Percentiles rank a stretch among this genome's conserved stretches.
These are phyloP conservation scores for Nematopogon swammerdamellus DNA, from an alignment of 2,888 invertebrate genomes.

Conservation along the genomic window DNA sequence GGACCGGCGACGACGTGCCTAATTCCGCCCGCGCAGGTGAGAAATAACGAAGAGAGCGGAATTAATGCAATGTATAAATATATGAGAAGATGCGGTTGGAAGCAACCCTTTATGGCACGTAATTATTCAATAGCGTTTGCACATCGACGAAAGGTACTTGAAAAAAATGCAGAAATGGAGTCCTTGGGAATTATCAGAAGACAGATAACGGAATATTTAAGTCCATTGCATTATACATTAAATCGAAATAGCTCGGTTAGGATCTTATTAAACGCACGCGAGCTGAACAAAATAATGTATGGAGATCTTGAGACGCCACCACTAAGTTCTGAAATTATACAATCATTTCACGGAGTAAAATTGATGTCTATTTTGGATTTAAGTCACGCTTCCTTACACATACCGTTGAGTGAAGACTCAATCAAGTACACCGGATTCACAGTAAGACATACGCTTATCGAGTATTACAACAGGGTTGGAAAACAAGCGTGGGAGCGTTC, in stretches of 20 bases:
- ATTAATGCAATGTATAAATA: too few species aligned
- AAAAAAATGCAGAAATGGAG: constrained; percentile 17
- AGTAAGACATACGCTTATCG: constrained; percentile 8
- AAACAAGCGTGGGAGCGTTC: constrained; percentile 9
- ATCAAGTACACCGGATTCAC: constrained; percentile 10
- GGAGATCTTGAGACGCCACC: constrained; percentile 17
- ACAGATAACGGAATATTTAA: constrained; percentile 16
- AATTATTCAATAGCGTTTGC: constrained; percentile 19
- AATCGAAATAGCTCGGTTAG: constrained; percentile 19
- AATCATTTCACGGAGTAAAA: constrained; percentile 13
- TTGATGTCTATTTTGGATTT: constrained; percentile 13
- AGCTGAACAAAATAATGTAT: constrained; percentile 18
- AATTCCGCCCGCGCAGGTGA: too few species aligned
- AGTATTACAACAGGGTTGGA: constrained; percentile 9
- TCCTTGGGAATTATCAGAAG: constrained; percentile 17
- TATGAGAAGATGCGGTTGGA: too few species aligned
- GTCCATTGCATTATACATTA: constrained; percentile 16
- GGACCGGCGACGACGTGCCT: too few species aligned
- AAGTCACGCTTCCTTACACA: constrained; percentile 14
- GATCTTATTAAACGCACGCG: constrained; percentile 19
- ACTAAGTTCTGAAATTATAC: constrained; percentile 12
- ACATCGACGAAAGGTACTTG: constrained; percentile 13
- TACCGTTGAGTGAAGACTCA: constrained; percentile 3
- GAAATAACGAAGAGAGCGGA: too few species aligned
- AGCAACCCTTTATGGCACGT: constrained; percentile 10